A percentile compares a stretch with the other conserved stretches of the same genome.
Evolutionary conservation across 2,888 invertebrate species (phyloP).

Genomic region (Dryococelus australis): DNA sequence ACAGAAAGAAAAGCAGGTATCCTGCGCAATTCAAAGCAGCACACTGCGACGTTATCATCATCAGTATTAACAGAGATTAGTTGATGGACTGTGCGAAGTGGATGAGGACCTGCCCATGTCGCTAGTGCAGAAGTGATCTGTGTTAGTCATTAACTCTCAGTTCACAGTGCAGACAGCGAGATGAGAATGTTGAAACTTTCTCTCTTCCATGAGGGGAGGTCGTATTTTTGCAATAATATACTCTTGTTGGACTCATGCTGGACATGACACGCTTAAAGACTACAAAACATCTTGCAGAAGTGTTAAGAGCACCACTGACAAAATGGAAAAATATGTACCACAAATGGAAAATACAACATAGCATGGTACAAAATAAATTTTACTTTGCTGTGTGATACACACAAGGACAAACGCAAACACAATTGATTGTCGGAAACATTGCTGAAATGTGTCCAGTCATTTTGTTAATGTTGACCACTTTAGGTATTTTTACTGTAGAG

Average conservation of each 20-base stretch:
- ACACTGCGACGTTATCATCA: background rate
- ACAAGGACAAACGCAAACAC: background rate
- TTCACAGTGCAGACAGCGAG: background rate
- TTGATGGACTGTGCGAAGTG: background rate
- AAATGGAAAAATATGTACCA: background rate
- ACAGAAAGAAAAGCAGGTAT: slow-evolving; percentile 27
- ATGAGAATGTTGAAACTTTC: background rate
- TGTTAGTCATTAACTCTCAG: background rate
- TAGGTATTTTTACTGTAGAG: background rate
- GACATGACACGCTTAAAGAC: background rate
- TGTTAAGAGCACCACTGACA: background rate
- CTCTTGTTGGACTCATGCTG: slow-evolving; percentile 13
- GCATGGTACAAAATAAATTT: background rate
- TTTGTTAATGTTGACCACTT: background rate
- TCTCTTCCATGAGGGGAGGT: background rate
- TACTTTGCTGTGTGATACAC: background rate
- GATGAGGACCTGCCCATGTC: background rate
- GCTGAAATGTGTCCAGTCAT: background rate
- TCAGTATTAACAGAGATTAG: slow-evolving; percentile 26
- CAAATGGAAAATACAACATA: background rate
- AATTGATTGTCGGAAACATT: background rate
- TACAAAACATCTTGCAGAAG: background rate
- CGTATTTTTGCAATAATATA: slow-evolving; percentile 27
- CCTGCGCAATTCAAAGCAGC: slow-evolving; percentile 23
- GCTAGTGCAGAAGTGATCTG: background rate